Conservation (phyloP, 1,140 invertebrate genomes). For the Oreohelix idahoensis region DNA sequence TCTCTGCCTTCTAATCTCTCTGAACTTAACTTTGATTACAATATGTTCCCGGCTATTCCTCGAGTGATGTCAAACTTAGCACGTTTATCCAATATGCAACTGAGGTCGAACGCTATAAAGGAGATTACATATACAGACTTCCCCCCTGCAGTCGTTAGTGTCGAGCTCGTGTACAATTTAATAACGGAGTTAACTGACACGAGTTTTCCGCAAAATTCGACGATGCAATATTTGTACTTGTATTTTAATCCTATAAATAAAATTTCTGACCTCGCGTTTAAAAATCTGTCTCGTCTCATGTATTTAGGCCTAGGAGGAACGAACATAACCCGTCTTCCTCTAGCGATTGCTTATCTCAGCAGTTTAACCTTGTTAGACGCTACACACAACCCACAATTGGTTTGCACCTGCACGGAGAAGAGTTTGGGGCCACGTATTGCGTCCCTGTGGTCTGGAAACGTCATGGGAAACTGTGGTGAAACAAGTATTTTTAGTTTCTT, state of each 20-base stretch:
- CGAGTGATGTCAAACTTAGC: background rate
- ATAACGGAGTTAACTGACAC: background rate
- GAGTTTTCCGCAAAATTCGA: background rate
- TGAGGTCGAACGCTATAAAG: background rate
- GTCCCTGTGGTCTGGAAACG: background rate
- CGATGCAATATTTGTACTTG: background rate
- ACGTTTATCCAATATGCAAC: background rate
- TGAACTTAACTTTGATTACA: too few relatives aligned
- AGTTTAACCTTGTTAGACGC: background rate
- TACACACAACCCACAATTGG: background rate
- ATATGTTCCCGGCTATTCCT: too few relatives aligned
- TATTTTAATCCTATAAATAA: background rate
- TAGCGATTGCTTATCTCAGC: background rate
- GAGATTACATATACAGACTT: background rate
- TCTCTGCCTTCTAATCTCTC: too few relatives aligned
- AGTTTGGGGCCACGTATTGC: background rate
- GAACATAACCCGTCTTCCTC: background rate
- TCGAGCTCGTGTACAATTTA: background rate
- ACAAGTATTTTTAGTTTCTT: background rate
- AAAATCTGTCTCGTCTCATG: background rate
- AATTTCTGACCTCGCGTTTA: background rate
- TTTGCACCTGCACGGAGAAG: background rate
- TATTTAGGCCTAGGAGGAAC: background rate
- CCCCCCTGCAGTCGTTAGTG: background rate
- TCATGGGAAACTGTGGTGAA: background rate